Evolutionary conservation across 35 echinoderm and acorn worm species (phyloP), one percentile per base, ranked within the genome.

Genomic region (Nesometra sesokonis): DNA sequence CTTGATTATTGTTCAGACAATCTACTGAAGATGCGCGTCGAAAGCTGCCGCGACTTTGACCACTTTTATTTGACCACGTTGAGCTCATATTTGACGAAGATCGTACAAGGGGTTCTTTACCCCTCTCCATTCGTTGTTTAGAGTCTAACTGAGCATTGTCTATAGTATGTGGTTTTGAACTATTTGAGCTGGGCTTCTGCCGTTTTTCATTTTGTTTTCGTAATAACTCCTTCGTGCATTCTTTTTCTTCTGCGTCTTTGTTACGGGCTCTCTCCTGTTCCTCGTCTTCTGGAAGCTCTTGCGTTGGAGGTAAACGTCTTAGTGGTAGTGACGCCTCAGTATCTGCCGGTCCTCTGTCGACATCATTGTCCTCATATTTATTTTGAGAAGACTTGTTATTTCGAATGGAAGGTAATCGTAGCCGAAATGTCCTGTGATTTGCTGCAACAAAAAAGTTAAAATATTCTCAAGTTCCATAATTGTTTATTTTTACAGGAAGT

Each of bases 351-450:
- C 52, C 52, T 67, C 15, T 43, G 15, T 43, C 38, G 38, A 15
- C 38, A 43, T 67, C 52, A 67, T 67, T 11, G 0, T 67, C 52
- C 52, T 67, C 52, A 27, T 27, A 27, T 67, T 67, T 67, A 27
- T 27, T 67, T 27, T 67, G 52, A 67, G 52, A 67, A 67, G 52
- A 67, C 52, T 67, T 67, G 9, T 11, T 19, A 27, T 67, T 17
- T 67, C 52, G 52, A 19, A 97, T 90, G 29, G 91, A 93, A 43
- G 96, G 96, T 85, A 99, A 78, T 33, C 86, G 85, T 34, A 99
- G 87, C 57, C 96, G 80, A 88, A 99, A 99, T 80, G 96, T 99
- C 34, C 90, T 85, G 89, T 99, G 96, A 86, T 99, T 99, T 84
- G 94, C 96, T 99, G 92, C 0, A 79, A 87, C 33, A 76, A 34